phyloP scores from a whole-genome alignment of 2,888 invertebrate genomes.

The Thumatha senex region DNA sequence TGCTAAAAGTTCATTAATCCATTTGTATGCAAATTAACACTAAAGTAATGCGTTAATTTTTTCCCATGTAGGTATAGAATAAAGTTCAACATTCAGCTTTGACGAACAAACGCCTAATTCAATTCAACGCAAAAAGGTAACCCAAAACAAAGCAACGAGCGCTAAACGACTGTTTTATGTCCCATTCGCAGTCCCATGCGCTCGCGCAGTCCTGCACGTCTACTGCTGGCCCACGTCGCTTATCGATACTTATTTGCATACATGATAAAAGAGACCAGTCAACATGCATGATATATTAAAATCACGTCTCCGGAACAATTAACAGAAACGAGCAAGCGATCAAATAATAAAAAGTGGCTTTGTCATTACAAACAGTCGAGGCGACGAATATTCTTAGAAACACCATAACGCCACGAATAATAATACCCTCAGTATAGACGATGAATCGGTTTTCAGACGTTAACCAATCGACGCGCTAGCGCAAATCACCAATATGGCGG shows the following conservation, averaged over 20 bases:
- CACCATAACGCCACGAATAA: constrained; percentile 56
- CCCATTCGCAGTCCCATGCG: constrained; percentile 34
- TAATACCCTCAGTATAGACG: constrained; percentile 51
- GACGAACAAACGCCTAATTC: constrained; percentile 39
- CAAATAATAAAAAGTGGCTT: constrained; percentile 78
- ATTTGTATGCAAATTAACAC: constrained; percentile 32
- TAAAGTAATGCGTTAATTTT: constrained; percentile 32
- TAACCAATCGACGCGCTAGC: constrained; percentile 55
- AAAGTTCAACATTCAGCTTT: constrained; percentile 29
- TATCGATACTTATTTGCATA: constrained; percentile 71
- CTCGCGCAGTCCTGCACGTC: constrained; percentile 15
- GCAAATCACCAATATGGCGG: constrained; percentile 60
- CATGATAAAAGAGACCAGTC: constrained; percentile 68
- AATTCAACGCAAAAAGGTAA: constrained; percentile 41
- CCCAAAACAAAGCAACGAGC: constrained; percentile 42
- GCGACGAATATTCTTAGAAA: constrained; percentile 64
- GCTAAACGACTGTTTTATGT: constrained; percentile 49
- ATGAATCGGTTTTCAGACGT: constrained; percentile 56
- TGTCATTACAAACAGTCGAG: constrained; percentile 72
- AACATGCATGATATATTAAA: constrained; percentile 80
- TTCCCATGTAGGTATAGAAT: constrained; percentile 25
- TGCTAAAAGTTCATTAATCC: constrained; percentile 27
- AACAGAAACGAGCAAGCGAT: constrained; percentile 76
- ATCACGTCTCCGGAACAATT: constrained; percentile 79
- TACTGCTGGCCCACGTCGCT: constrained; percentile 30